Percentiles rank a stretch among this genome's conserved stretches.
phyloP scores from a whole-genome alignment of 2,797 vertebrate genomes.

The Neostethus bicornis region DNA sequence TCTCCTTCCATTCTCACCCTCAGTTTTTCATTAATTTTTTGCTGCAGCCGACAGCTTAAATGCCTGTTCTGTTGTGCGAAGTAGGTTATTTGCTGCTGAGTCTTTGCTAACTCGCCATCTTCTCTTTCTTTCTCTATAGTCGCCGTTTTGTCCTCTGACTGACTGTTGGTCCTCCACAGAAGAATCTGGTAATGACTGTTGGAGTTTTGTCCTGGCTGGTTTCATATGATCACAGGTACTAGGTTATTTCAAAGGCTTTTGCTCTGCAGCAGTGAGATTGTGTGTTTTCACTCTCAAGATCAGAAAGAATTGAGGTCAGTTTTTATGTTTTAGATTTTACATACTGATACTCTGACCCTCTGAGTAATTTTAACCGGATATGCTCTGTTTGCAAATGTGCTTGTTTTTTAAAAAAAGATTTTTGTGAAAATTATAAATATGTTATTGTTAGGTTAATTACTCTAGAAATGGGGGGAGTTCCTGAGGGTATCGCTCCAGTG shows the following conservation, averaged over 20 bases:
- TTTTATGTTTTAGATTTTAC: background rate
- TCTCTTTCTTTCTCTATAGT: conserved; percentile 18
- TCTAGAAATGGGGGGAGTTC: too few species aligned
- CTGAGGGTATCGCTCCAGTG: too few species aligned
- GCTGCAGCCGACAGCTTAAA: background rate
- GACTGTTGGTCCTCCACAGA: conserved; percentile 35
- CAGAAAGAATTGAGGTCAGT: too few species aligned
- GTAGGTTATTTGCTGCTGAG: background rate
- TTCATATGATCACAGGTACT: conserved; percentile 70
- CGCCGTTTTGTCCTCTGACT: conserved; percentile 4
- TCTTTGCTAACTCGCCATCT: conserved; percentile 14
- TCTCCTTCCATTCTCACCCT: background rate
- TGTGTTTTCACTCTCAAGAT: too few species aligned
- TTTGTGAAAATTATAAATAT: too few species aligned
- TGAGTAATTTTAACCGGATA: background rate
- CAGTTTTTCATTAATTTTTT: conserved; percentile 18
- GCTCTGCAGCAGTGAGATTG: conserved; percentile 1
- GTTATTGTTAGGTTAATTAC: too few species aligned
- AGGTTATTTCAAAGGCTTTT: conserved; percentile 8
- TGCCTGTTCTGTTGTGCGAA: conserved; percentile 9
- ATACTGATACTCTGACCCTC: background rate
- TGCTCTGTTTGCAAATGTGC: too few species aligned
- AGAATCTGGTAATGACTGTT: conserved; percentile 68
- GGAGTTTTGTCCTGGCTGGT: conserved; percentile 71
- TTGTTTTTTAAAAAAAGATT: too few species aligned